These are phyloP conservation scores for Macaca fascicularis DNA, from an alignment of 2,113 vertebrate species.

Conservation along the genomic window DNA sequence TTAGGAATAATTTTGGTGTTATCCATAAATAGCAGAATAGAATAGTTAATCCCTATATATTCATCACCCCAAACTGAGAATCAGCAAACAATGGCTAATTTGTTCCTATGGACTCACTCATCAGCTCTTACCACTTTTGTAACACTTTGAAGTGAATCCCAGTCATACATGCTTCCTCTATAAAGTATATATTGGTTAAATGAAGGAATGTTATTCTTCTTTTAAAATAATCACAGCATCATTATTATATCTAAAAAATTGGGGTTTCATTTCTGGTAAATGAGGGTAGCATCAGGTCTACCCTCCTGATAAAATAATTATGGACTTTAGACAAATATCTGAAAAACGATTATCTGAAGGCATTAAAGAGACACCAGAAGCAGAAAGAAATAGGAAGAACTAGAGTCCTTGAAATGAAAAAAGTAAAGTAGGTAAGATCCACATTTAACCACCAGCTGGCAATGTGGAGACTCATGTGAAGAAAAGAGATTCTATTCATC, in stretches of 20 bases:
- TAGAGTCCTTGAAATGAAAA: neutral
- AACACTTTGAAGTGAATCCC: neutral
- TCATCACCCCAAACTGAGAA: neutral
- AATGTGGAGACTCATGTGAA: neutral
- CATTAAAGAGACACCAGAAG: neutral
- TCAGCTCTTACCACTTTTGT: neutral
- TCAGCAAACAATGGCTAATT: neutral
- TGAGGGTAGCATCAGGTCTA: neutral
- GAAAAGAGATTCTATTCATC: neutral
- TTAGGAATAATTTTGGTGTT: neutral
- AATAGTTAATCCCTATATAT: neutral
- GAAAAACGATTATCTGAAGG: neutral
- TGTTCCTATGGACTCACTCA: neutral
- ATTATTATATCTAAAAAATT: neutral
- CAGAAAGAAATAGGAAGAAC: neutral
- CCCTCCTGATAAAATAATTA: neutral
- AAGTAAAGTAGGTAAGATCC: neutral
- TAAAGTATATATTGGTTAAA: neutral
- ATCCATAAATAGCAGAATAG: neutral
- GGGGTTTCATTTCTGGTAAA: neutral
- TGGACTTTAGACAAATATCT: neutral
- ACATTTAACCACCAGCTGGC: neutral
- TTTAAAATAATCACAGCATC: neutral
- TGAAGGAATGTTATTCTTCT: neutral
- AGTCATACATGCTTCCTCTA: neutral